Base-by-base conservation (phyloP, 2,888 invertebrate genomes). In the Apoda limacodes region DNA sequence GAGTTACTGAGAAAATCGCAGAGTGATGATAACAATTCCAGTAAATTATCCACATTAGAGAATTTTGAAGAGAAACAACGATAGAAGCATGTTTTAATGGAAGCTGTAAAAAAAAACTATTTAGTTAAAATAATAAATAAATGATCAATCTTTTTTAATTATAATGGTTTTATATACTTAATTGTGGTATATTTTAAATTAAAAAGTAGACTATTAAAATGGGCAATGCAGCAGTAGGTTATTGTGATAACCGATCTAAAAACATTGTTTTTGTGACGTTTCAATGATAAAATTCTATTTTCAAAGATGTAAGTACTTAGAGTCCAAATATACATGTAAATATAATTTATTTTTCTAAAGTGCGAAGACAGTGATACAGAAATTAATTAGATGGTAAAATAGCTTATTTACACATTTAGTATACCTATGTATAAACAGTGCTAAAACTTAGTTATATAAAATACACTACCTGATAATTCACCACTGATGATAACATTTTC, bases 51-150 rank as follows among this genome's bases (percentile, higher is more conserved):
- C 10, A 90, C 74, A 50, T 85, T 88, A 1, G 85, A 75, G 39
- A 88, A 75, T 45, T 86, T 86, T n/a, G 85, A 81, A 41, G 89
- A 87, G 39, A 91, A 71, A 30, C 88, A 86, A 13, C 85, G 81
- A 52, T 85, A 90, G 54, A 91, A 90, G 45, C 86, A 84, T 5
- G 85, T 82, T 52, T 86, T 88, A 38, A 89, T 82, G 32, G 86
- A 76, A 40, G 76, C 86, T 82, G 76, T 12, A 40, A 42, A 40
- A 30, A 32, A 47, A 55, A 80, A 56, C 17, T 5, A 6, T 17
- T 17, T 17, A 6, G 7, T n/a, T 17, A 28, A 32, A 32, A 22
- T 3, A 15, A 5, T 3, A 25, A 21, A 19, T 17, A 25, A 28
- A 19, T 13, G 17, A 13, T n/a, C 10, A 22, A 7, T n/a, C 7